A percentile compares a stretch with the other conserved stretches of the same genome.
Evolutionary conservation across 2,113 vertebrate genomes (phyloP).

Genomic region (Leptobrachium ailaonicum): DNA sequence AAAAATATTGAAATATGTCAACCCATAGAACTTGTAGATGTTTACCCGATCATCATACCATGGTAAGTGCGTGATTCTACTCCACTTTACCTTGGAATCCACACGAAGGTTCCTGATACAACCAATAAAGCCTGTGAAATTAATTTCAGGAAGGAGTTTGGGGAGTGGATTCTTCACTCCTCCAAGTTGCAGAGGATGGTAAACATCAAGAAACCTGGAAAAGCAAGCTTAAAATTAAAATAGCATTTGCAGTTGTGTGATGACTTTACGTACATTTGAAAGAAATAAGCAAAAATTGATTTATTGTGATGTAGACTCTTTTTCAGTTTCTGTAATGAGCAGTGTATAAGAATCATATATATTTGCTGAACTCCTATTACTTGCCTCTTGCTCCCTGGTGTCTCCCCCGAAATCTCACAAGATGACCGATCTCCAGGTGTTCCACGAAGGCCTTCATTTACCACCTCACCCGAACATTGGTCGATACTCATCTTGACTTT

Average conservation of each 20-base stretch:
- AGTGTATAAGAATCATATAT: too few relatives aligned
- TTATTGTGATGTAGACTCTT: too few relatives aligned
- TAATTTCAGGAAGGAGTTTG: slow-evolving; percentile 50
- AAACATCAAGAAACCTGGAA: slow-evolving; percentile 72
- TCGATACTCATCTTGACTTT: slow-evolving; percentile 82
- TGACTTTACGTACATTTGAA: too few relatives aligned
- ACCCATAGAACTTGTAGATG: too few relatives aligned
- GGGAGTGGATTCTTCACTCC: slow-evolving; percentile 74
- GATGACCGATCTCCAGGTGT: slow-evolving; percentile 64
- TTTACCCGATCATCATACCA: neutral
- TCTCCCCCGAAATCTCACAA: slow-evolving; percentile 78
- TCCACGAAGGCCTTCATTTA: slow-evolving; percentile 63
- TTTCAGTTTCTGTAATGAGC: too few relatives aligned
- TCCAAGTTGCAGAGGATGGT: slow-evolving; percentile 83
- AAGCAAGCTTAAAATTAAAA: neutral
- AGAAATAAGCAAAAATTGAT: too few relatives aligned
- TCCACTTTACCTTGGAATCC: slow-evolving; percentile 76
- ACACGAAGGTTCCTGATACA: slow-evolving; percentile 80
- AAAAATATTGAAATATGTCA: too few relatives aligned
- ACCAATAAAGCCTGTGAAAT: slow-evolving; percentile 75
- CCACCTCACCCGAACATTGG: slow-evolving; percentile 68
- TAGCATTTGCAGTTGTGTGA: too few relatives aligned
- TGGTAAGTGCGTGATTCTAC: neutral
- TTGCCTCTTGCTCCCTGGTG: slow-evolving; percentile 74
- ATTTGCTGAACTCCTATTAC: neutral